These are phyloP conservation scores for Mechanitis messenoides DNA, from an alignment of 2,888 invertebrate genomes.

Conservation along the genomic window DNA sequence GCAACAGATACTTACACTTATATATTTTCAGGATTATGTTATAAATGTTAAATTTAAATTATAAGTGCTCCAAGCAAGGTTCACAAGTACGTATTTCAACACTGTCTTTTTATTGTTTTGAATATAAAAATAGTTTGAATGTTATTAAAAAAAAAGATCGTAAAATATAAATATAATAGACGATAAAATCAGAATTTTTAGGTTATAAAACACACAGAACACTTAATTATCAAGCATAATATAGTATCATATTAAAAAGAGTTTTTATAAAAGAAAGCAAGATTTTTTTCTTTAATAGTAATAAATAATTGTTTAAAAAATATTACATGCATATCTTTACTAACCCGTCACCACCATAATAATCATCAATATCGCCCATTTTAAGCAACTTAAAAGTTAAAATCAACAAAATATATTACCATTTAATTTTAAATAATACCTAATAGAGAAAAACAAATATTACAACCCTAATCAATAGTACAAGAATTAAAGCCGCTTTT, in stretches of 20 bases:
- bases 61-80: too few species aligned
- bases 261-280: conserved; percentile 3
- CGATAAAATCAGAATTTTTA: too few species aligned
- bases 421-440: conserved; percentile 35
- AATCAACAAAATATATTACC: conserved; percentile 44
- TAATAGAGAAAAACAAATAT: conserved; percentile 18
- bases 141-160: too few species aligned
- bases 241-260: conserved; percentile 13
- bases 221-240: neutral
- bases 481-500: conserved; percentile 22
- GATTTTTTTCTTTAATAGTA: neutral
- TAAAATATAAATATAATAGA: too few species aligned
- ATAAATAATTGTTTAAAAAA: conserved; percentile 16
- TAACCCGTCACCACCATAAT: conserved; percentile 73
- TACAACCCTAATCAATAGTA: conserved; percentile 13
- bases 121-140: too few species aligned
- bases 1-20: conserved; percentile 1
- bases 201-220: too few species aligned
- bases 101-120: too few species aligned
- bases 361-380: conserved; percentile 69
- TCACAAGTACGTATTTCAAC: too few species aligned
- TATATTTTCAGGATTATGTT: neutral
- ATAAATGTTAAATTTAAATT: too few species aligned
- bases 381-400: conserved; percentile 22
- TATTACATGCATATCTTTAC: conserved; percentile 44